These are phyloP conservation scores for Tor tambroides DNA, from an alignment of 2,113 vertebrate genomes.

Conservation along the genomic window DNA sequence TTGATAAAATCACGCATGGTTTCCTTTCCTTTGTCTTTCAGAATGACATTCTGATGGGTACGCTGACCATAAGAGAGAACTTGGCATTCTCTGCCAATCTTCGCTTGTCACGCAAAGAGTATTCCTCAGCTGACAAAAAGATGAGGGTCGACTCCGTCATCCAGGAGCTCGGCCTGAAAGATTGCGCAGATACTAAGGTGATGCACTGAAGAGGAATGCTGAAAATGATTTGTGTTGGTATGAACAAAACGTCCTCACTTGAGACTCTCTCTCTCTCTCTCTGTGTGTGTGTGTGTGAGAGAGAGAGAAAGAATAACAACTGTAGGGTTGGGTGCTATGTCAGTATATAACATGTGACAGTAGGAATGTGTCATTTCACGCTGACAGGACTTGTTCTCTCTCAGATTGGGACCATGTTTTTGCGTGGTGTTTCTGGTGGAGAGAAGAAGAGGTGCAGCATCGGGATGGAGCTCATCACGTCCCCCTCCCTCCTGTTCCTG, in stretches of 20 bases:
- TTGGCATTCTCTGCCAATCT: slow-evolving; percentile 79
- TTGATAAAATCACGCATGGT: background rate
- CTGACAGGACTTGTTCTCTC: background rate
- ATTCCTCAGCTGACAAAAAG: slow-evolving; percentile 69
- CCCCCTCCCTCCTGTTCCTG: slow-evolving; percentile 78
- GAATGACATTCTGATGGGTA: slow-evolving; percentile 80
- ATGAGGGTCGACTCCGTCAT: slow-evolving; percentile 71
- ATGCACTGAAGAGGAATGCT: background rate
- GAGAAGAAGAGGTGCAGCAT: slow-evolving; percentile 82
- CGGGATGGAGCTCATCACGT: slow-evolving; percentile 80
- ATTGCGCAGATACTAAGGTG: slow-evolving; percentile 79
- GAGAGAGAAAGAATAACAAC: background rate
- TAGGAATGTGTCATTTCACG: background rate
- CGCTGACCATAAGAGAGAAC: slow-evolving; percentile 76
- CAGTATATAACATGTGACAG: background rate
- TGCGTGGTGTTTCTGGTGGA: slow-evolving; percentile 79
- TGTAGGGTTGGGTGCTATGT: background rate
- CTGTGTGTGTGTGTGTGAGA: background rate
- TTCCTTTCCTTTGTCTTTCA: slow-evolving; percentile 48
- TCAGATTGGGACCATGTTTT: slow-evolving; percentile 78
- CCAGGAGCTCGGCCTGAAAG: slow-evolving; percentile 74
- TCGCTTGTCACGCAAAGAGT: slow-evolving; percentile 63
- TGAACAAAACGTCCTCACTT: background rate
- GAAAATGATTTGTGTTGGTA: background rate
- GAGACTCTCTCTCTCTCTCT: too few species aligned